These are phyloP conservation scores for Caenorhabditis sp. DNA, from an alignment of 2,888 invertebrate genomes.

Conservation along the genomic window DNA sequence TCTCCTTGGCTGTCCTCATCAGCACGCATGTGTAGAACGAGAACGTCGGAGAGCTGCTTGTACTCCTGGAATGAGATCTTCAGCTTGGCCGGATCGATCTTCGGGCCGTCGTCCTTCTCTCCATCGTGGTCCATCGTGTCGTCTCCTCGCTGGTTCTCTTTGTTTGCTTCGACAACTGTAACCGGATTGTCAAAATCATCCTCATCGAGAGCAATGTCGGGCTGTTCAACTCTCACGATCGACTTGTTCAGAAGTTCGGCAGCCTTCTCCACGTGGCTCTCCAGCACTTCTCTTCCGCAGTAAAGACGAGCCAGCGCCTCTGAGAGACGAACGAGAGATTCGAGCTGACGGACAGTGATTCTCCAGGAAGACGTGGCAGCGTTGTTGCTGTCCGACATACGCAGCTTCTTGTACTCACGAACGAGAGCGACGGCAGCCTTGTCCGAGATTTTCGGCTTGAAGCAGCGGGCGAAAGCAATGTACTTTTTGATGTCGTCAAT, in stretches of 20 bases:
- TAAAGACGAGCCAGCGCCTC: slow-evolving; percentile 97
- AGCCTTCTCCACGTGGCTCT: slow-evolving; percentile 92
- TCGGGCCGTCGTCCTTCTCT: slow-evolving; percentile 24
- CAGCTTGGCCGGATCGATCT: slow-evolving; percentile 74
- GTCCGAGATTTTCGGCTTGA: slow-evolving; percentile 87
- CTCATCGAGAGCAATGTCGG: slow-evolving; percentile 93
- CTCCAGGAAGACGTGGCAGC: slow-evolving; percentile 87
- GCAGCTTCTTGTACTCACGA: slow-evolving; percentile 89
- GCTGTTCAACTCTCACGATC: slow-evolving; percentile 89
- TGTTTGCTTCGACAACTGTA: slow-evolving; percentile 58
- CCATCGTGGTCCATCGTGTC: slow-evolving; percentile 59
- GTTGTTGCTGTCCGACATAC: slow-evolving; percentile 87
- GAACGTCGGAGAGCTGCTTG: slow-evolving; percentile 91
- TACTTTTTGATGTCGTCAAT: slow-evolving; percentile 93
- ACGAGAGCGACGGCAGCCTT: slow-evolving; percentile 89
- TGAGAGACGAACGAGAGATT: slow-evolving; percentile 94
- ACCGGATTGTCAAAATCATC: slow-evolving; percentile 81
- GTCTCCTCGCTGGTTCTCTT: slow-evolving; percentile 54
- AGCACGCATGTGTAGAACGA: slow-evolving; percentile 90
- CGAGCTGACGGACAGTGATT: slow-evolving; percentile 95
- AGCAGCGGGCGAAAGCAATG: slow-evolving; percentile 95
- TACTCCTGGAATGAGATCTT: slow-evolving; percentile 92
- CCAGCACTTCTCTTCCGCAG: slow-evolving; percentile 85
- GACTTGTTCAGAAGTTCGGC: slow-evolving; percentile 86
- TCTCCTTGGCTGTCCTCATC: slow-evolving; percentile 83